Evolutionary conservation across 1,140 invertebrate genomes (phyloP).

Genomic region (Drosophila leontia): DNA sequence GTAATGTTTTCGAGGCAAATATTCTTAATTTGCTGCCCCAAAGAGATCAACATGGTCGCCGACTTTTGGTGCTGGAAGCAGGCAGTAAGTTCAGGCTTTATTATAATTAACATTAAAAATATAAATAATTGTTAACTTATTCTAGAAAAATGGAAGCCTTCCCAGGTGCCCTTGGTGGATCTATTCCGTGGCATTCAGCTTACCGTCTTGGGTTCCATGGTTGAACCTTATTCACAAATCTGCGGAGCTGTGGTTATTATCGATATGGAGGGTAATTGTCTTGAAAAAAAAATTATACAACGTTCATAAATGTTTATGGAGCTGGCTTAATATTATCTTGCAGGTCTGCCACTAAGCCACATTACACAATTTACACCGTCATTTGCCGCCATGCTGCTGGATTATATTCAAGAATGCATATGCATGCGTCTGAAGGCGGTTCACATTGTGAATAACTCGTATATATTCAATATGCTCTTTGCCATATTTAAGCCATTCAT

Average conservation of each 20-base stretch:
- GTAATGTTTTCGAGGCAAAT: constrained; percentile 86
- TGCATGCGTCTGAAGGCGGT: constrained; percentile 88
- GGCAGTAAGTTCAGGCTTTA: constrained; percentile 85
- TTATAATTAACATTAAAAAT: not conserved
- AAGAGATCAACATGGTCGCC: constrained; percentile 86
- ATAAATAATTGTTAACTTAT: not conserved
- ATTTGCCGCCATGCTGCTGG: constrained; percentile 88
- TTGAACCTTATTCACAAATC: constrained; percentile 88
- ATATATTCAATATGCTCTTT: constrained; percentile 91
- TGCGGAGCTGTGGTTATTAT: constrained; percentile 88
- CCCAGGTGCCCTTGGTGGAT: constrained; percentile 86
- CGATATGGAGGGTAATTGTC: constrained; percentile 87
- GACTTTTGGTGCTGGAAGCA: constrained; percentile 86
- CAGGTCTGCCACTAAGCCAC: constrained; percentile 87
- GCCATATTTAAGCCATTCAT: constrained; percentile 92
- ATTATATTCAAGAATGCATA: constrained; percentile 88
- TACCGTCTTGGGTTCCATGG: constrained; percentile 87
- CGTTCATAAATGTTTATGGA: not conserved
- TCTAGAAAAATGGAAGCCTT: constrained; percentile 89
- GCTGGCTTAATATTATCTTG: not conserved
- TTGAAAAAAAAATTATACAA: not conserved
- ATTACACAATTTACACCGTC: constrained; percentile 90
- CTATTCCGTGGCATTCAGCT: constrained; percentile 87
- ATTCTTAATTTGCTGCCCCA: constrained; percentile 87
- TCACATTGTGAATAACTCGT: constrained; percentile 92